A percentile compares a stretch with the other conserved stretches of the same genome.
Evolutionary conservation across 2,113 vertebrate species (phyloP).

Genomic region (Lepidothrix coronata): DNA sequence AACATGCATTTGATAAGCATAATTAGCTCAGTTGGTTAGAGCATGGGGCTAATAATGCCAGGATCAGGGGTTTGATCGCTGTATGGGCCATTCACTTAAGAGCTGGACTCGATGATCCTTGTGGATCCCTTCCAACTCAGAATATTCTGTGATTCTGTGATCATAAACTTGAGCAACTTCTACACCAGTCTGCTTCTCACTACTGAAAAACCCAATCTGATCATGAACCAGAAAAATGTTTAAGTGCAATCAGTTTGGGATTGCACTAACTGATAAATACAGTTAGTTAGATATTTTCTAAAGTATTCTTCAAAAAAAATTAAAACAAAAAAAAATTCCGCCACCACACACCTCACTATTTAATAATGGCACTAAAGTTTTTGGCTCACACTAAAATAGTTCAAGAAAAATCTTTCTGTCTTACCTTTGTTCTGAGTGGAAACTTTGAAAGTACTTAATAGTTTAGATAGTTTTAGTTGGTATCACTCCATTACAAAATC

Average conservation of each 20-base stretch:
- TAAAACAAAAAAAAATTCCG: accelerated
- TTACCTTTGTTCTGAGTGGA: not conserved
- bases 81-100: not conserved
- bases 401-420: not conserved
- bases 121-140: not conserved
- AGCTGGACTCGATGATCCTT: not conserved
- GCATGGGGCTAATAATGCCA: not conserved
- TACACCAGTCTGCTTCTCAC: not conserved
- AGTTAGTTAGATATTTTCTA: not conserved
- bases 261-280: not conserved
- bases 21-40: not conserved
- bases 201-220: not conserved
- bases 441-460: not conserved
- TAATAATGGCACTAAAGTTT: not conserved
- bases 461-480: not conserved
- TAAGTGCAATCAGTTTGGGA: not conserved
- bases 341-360: not conserved
- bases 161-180: not conserved
- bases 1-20: not conserved
- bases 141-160: not conserved
- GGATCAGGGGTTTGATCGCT: not conserved
- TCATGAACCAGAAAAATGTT: not conserved
- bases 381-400: not conserved
- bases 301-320: not conserved
- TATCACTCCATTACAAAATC: not conserved